Evolutionary conservation across 1,140 invertebrate species (phyloP).

Genomic region (Hylaeus anthracinus): DNA sequence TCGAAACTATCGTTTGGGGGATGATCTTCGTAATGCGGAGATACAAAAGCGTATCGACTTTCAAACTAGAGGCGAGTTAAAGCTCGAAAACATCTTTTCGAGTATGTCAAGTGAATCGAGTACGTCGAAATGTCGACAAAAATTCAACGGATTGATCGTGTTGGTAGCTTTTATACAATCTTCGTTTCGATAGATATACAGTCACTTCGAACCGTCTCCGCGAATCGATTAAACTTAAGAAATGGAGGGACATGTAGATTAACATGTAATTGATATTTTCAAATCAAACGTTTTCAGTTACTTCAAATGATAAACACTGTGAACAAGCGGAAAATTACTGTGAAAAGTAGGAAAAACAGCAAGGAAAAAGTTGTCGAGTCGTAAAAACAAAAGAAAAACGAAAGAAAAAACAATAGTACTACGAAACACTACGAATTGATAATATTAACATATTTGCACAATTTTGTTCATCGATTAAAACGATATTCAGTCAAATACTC

Average conservation of each 20-base stretch:
- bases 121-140: background rate
- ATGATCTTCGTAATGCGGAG: background rate
- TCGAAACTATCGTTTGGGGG: background rate
- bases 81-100: background rate
- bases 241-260: background rate
- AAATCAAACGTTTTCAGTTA: background rate
- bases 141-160: background rate
- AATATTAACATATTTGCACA: slow-evolving; percentile 7
- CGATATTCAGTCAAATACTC: too few relatives aligned
- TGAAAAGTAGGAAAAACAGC: background rate
- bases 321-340: background rate
- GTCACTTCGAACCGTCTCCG: background rate
- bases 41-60: background rate
- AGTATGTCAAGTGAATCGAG: background rate
- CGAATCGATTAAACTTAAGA: background rate
- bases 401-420: background rate
- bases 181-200: background rate
- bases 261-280: background rate
- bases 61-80: background rate
- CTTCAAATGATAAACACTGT: too few relatives aligned
- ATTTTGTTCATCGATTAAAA: background rate
- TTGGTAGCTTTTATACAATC: background rate
- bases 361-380: background rate
- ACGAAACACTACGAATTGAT: background rate
- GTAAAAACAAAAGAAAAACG: background rate